These are phyloP conservation scores for Chiloscyllium plagiosum DNA, from an alignment of 2,113 vertebrate genomes.

Conservation along the genomic window DNA sequence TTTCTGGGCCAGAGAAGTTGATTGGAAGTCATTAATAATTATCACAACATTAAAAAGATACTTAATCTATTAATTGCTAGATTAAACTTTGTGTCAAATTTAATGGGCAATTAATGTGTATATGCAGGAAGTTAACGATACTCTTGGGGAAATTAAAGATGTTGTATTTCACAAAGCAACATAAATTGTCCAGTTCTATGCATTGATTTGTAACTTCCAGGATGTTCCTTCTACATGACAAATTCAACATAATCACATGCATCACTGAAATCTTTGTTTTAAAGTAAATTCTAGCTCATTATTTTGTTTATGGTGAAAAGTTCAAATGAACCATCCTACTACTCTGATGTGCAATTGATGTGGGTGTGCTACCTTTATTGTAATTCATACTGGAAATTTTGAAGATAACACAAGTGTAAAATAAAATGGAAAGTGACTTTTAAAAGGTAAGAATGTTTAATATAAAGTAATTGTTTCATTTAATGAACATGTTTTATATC, in stretches of 20 bases:
- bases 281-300: not conserved
- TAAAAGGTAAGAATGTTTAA: not conserved
- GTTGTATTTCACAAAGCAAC: not conserved
- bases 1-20: not conserved
- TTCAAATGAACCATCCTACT: not conserved
- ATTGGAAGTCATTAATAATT: not conserved
- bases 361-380: not conserved
- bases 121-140: not conserved
- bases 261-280: not conserved
- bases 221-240: not conserved
- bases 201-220: not conserved
- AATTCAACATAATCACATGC: not conserved
- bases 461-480: not conserved
- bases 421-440: not conserved
- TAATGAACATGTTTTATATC: conserved; percentile 14
- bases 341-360: not conserved
- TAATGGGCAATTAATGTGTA: not conserved
- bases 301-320: not conserved
- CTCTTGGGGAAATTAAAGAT: not conserved
- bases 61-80: not conserved
- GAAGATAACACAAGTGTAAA: not conserved
- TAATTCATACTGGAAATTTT: not conserved
- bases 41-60: not conserved
- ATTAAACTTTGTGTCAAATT: not conserved
- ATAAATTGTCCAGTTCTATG: not conserved